These are phyloP conservation scores for Australoheros facetus DNA, from an alignment of 2,797 vertebrate genomes.

Conservation along the genomic window DNA sequence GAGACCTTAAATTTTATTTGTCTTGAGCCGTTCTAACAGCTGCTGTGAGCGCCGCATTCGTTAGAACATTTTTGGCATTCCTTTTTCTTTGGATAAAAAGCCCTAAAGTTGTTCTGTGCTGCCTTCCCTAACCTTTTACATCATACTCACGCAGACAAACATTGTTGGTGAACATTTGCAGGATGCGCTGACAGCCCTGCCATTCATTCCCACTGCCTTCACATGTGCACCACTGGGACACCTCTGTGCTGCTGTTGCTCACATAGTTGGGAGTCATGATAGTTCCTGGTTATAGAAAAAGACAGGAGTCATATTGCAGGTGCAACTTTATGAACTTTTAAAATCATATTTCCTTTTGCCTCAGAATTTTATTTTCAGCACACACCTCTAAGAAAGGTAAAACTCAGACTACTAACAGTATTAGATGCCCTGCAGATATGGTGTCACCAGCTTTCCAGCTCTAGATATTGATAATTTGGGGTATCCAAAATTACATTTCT, in stretches of 20 bases:
- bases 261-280: conserved; percentile 97
- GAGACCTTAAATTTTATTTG: neutral
- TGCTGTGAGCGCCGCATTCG: neutral
- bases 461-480: conserved; percentile 44
- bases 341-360: conserved; percentile 19
- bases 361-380: conserved; percentile 28
- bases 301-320: conserved; percentile 6
- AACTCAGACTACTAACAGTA: conserved; percentile 19
- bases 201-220: conserved; percentile 93
- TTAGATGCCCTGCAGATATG: conserved; percentile 16
- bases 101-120: neutral
- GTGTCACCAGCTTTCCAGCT: conserved; percentile 30
- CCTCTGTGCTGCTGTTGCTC: conserved; percentile 88
- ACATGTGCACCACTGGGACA: conserved; percentile 94
- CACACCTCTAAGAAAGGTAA: conserved; percentile 5
- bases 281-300: conserved; percentile 82
- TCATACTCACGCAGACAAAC: conserved; percentile 90
- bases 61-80: neutral
- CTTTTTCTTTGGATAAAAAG: neutral
- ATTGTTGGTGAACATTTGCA: conserved; percentile 89
- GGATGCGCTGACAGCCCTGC: conserved; percentile 89
- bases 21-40: neutral
- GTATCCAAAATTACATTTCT: conserved; percentile 42
- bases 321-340: neutral
- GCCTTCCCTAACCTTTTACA: neutral